Evolutionary conservation across 2,797 vertebrate species (phyloP).

Genomic region (Ptychobarbus kaznakovi): DNA sequence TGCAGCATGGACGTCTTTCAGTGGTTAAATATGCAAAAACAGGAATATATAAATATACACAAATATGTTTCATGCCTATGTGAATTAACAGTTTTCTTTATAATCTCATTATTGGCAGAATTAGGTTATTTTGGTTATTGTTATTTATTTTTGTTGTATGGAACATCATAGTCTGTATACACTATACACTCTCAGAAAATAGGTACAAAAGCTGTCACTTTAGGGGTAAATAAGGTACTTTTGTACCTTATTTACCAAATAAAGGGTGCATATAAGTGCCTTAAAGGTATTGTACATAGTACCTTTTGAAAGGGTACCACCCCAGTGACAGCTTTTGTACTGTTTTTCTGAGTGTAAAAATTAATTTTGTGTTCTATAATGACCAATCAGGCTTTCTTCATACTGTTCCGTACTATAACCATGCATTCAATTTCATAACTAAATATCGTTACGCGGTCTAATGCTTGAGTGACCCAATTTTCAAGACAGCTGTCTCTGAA

Average conservation of each 20-base stretch:
- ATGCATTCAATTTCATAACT: neutral
- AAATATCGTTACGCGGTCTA: neutral
- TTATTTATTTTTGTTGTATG: neutral
- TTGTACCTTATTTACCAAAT: neutral
- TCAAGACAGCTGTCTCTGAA: constrained; percentile 29
- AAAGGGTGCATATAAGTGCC: neutral
- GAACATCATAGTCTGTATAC: neutral
- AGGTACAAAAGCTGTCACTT: neutral
- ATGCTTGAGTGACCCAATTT: constrained; percentile 19
- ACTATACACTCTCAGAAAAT: neutral
- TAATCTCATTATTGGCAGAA: neutral
- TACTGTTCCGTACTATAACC: neutral
- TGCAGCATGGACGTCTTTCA: neutral
- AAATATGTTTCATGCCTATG: neutral
- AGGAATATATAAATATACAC: neutral
- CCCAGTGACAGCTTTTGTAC: neutral
- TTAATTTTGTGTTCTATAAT: neutral
- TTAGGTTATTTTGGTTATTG: no score
- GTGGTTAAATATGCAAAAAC: constrained; percentile 2
- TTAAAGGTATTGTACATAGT: neutral
- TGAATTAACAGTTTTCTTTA: neutral
- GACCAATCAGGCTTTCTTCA: neutral
- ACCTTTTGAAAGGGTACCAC: neutral
- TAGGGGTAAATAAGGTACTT: neutral
- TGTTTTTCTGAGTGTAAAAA: neutral